Evolutionary conservation across 2,797 vertebrate species (phyloP), one percentile per base, ranked within the genome.

Genomic region (Clarias pachynema): DNA sequence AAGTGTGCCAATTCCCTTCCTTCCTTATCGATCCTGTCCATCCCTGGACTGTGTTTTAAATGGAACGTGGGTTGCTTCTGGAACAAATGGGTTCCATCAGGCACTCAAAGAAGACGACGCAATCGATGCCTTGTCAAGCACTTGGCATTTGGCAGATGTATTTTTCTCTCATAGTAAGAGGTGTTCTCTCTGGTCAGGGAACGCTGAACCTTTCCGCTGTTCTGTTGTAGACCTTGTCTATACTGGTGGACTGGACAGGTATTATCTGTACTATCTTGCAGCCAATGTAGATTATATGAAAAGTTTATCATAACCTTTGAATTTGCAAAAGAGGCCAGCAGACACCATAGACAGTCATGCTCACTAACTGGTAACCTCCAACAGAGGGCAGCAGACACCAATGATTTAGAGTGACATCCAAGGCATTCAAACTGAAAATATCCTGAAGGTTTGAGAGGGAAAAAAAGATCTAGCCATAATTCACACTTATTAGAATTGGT

Each of bases 341-440:
- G 15, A 72, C 10, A 24, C 3, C 49, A 14, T 12, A 53, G 49
- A 53, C 49, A 14, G 49, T 14, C 49, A 53, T 53, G 49, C 12
- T 53, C 80, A 85, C 40, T 91, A 82, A 79, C 86, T 74, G 26
- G 44, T 4, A 49, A 40, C 15, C 6, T 86, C 91, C 94, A 91
- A 91, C 88, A 95, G 93, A 73, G 56, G 93, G 93, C 53, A 92
- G 87, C 88, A 92, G 83, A 93, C 87, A 90, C 88, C 85, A 90
- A 88, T 31, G 79, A 81, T 92, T 78, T 34, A 44, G 8, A 63
- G 29, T 14, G 20, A 34, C 18, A 9, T 57, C 6, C 37, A 37
- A 22, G 7, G 34, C 6, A 60, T 16, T 49, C 1, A 12, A 37
- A 31, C 1, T 40, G 6, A 63, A 57, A 26, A n/a, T 7, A 16